A percentile compares a stretch with the other conserved stretches of the same genome.
Conservation (phyloP, 2,888 invertebrate genomes). For the Torymus aiolomorphi region DNA sequence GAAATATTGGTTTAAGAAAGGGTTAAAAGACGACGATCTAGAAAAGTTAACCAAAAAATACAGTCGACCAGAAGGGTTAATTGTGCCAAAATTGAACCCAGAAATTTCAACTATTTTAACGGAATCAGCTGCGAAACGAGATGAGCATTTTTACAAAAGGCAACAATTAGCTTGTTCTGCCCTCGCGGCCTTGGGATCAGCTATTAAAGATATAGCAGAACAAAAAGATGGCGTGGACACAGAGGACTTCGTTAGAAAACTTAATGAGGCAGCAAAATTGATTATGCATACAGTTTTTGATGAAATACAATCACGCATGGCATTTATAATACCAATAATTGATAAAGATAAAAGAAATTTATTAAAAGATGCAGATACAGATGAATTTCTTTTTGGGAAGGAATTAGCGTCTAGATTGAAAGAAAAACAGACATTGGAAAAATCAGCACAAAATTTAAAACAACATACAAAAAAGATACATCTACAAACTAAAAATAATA, state of each 20-base stretch:
- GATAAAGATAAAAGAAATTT: neutral
- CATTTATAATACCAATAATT: slow-evolving; percentile 5
- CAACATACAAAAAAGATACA: neutral
- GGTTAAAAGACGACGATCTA: neutral
- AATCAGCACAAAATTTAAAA: neutral
- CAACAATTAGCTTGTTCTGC: neutral
- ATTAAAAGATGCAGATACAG: slow-evolving; percentile 8
- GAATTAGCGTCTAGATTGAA: neutral
- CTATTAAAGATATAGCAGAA: neutral
- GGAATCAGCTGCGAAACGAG: neutral
- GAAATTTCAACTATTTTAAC: neutral
- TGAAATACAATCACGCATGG: neutral
- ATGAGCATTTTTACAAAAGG: neutral
- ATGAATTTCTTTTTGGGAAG: slow-evolving; percentile 9
- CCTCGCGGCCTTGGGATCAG: too few relatives aligned
- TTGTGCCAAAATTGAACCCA: neutral
- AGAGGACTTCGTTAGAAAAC: neutral
- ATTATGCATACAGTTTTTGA: neutral
- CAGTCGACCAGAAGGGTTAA: neutral
- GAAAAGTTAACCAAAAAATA: slow-evolving; percentile 2
- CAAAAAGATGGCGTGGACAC: slow-evolving; percentile 2
- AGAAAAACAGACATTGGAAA: neutral
- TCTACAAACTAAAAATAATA: too few relatives aligned
- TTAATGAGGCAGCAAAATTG: slow-evolving; percentile 1
- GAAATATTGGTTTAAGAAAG: neutral